phyloP scores from a whole-genome alignment of 2,797 vertebrate genomes.

The Alauda arvensis region DNA sequence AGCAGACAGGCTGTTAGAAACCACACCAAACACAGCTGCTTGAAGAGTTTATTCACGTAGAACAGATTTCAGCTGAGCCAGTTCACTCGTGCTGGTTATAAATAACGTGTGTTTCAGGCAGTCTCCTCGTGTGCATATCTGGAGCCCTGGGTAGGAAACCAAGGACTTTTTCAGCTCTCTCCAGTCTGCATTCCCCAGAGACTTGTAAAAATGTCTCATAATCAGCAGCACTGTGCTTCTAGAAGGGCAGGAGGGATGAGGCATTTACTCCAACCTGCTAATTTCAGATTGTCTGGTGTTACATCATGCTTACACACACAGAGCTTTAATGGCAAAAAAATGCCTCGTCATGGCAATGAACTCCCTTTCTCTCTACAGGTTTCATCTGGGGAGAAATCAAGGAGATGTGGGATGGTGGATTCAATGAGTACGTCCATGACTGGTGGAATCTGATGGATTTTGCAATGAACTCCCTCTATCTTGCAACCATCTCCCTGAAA shows the following conservation, averaged over 20 bases:
- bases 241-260: neutral
- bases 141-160: neutral
- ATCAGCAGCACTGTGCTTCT: neutral
- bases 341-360: neutral
- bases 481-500: constrained; percentile 96
- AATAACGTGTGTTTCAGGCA: neutral
- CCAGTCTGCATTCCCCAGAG: neutral
- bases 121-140: neutral
- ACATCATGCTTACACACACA: neutral
- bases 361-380: constrained; percentile 71
- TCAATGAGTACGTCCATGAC: constrained; percentile 95
- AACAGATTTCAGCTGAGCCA: neutral
- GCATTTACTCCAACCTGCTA: constrained; percentile 1
- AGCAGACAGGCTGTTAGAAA: neutral
- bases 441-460: constrained; percentile 99
- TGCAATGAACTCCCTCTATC: constrained; percentile 97
- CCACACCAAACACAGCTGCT: neutral
- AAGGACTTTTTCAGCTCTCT: neutral
- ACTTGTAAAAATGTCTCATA: neutral
- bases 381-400: constrained; percentile 99
- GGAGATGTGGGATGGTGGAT: constrained; percentile 98
- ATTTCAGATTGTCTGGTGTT: neutral
- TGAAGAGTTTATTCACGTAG: neutral
- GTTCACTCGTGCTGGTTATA: neutral
- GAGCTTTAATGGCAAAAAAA: neutral